These are phyloP conservation scores for Lophotis ruficrista DNA, from an alignment of 2,113 vertebrate genomes.

Conservation along the genomic window DNA sequence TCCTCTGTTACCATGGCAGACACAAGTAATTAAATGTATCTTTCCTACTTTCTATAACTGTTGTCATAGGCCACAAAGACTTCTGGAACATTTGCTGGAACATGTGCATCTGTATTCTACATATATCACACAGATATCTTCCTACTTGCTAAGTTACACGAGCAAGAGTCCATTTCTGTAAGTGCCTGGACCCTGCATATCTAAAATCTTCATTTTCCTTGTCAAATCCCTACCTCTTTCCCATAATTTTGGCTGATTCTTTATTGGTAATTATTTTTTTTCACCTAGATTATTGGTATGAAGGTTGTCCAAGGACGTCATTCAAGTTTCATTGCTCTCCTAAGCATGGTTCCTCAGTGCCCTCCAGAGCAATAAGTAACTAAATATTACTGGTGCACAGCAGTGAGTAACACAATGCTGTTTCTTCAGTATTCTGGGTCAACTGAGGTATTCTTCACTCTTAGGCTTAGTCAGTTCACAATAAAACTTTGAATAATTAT, in stretches of 20 bases:
- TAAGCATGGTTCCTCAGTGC: neutral
- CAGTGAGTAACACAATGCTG: neutral
- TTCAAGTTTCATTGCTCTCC: neutral
- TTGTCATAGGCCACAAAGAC: neutral
- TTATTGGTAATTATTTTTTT: neutral
- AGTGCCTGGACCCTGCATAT: neutral
- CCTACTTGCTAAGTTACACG: neutral
- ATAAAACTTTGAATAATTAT: neutral
- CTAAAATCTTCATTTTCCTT: neutral
- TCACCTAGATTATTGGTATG: neutral
- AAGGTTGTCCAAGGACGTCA: neutral
- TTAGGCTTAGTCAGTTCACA: neutral
- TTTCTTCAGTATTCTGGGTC: neutral
- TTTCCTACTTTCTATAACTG: neutral
- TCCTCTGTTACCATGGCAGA: neutral
- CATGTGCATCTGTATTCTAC: neutral
- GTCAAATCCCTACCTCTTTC: neutral
- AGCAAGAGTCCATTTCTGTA: neutral
- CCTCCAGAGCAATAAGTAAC: neutral
- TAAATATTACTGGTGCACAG: neutral
- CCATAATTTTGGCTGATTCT: neutral
- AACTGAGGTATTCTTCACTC: neutral
- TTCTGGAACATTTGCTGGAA: neutral
- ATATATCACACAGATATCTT: neutral
- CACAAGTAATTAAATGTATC: neutral